Conservation (phyloP, 2,113 vertebrate genomes). For the Picathartes gymnocephalus region DNA sequence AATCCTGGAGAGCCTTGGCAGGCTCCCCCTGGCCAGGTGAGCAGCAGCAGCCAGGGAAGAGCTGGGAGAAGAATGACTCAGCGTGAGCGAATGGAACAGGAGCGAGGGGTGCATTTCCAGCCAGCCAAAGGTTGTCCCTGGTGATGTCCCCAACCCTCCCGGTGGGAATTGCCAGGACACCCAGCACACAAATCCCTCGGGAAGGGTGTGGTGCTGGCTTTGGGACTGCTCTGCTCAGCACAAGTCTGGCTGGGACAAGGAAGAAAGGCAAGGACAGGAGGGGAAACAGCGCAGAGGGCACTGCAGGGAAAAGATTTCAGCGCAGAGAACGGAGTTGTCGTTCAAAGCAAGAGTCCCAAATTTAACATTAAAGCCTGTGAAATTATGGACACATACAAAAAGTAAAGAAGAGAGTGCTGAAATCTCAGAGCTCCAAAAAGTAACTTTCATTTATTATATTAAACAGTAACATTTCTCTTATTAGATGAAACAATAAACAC, state of each 20-base stretch:
- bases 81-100: rapidly evolving
- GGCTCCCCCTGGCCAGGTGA: not conserved
- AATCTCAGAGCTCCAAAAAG: constrained; percentile 57
- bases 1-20: too few species aligned
- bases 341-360: not conserved
- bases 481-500: constrained; percentile 81
- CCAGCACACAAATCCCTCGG: not conserved
- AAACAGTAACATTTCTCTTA: constrained; percentile 77
- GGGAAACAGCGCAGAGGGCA: not conserved
- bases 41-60: not conserved
- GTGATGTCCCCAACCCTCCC: not conserved
- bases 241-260: not conserved
- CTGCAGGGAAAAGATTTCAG: not conserved
- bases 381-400: not conserved
- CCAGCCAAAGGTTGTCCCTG: not conserved
- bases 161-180: not conserved
- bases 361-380: not conserved
- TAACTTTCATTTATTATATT: constrained; percentile 68
- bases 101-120: not conserved
- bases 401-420: not conserved
- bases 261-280: not conserved
- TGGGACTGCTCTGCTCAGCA: not conserved
- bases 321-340: rapidly evolving
- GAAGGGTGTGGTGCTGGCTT: not conserved
- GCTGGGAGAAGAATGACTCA: not conserved